Percentiles rank a stretch among this genome's conserved stretches.
Evolutionary conservation across 2,113 vertebrate species (phyloP).

Genomic region (Macrotis lagotis): DNA sequence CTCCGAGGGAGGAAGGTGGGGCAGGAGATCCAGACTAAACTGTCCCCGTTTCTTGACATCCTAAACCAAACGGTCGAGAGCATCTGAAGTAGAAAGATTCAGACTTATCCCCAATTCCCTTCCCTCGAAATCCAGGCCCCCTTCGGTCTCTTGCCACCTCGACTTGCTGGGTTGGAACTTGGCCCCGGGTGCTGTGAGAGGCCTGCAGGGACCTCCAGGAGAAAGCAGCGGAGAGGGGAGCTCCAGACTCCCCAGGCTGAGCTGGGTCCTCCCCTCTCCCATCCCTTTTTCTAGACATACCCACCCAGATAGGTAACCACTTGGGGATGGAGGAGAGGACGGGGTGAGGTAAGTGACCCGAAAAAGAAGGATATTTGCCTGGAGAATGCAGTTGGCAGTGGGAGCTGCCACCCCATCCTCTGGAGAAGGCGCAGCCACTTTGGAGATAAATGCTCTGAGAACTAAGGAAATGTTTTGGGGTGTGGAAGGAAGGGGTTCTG

Average conservation of each 20-base stretch:
- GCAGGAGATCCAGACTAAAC: constrained; percentile 40
- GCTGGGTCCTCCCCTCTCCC: neutral
- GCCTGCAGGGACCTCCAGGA: constrained; percentile 11
- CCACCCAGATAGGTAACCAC: neutral
- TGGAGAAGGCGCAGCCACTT: constrained; percentile 18
- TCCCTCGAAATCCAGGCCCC: neutral
- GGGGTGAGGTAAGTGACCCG: neutral
- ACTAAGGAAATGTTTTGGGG: neutral
- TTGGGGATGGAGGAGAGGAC: neutral
- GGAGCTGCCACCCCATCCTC: neutral
- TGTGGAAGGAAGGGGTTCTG: neutral
- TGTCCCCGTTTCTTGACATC: constrained; percentile 27
- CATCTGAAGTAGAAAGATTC: neutral
- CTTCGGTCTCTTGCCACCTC: neutral
- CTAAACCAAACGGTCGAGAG: neutral
- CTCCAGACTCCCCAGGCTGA: neutral
- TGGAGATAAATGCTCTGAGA: neutral
- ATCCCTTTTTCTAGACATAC: neutral
- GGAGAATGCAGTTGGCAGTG: neutral
- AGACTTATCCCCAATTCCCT: neutral
- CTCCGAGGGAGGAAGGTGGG: neutral
- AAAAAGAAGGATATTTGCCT: neutral
- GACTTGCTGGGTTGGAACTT: neutral
- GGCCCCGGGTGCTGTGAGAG: neutral
- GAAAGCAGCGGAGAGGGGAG: neutral